Base-by-base conservation (phyloP, 2,113 vertebrate species). In the Psittacula cyanocephala region DNA sequence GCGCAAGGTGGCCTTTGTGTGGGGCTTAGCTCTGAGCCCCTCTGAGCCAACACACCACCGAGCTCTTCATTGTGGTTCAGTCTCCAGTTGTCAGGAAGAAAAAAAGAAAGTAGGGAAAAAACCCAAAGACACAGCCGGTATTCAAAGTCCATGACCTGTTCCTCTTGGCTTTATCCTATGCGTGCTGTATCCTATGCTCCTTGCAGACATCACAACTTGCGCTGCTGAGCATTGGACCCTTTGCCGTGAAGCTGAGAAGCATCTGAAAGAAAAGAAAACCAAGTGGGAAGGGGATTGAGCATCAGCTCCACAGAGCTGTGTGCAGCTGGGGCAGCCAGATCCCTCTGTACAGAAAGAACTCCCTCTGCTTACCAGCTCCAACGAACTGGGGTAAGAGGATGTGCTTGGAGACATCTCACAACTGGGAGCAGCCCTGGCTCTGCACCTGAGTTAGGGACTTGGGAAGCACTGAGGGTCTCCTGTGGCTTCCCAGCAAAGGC, bases 181-280 rank as follows among this genome's bases (percentile, higher is more conserved):
- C 71, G 68, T 74, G 90, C 24, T 85, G 53, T n/a, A 60, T 33
- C 55, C 55, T 57, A 33, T 57, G 55, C 91, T 88, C 94, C 84
- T 86, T 5, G 64, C 89, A 96, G 95, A 76, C 0, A 72, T 98
- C 98, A 98, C 95, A 98, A 98, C 86, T 98, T 98, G 93, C 98
- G 98, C 53, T 97, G 98, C 79, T 98, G 98, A 28, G 97, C 95
- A 25, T 80, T 96, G 82, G 98, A 93, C 80, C 98, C 98, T 96
- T 98, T 98, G 62, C 98, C 95, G 0, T 98, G 98, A 85, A 98
- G 97, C 93, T 98, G 98, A 94, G 98, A 96, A 81, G 98, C 92
- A 97, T 98, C 98, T 98, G 97, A 50, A 98, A 97, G 89, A 93
- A 65, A 94, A 96, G 2, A 80, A 95, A 97, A 74, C 11, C 83